Evolutionary conservation across 2,113 vertebrate genomes (phyloP).

Genomic region (Oryzias curvinotus): DNA sequence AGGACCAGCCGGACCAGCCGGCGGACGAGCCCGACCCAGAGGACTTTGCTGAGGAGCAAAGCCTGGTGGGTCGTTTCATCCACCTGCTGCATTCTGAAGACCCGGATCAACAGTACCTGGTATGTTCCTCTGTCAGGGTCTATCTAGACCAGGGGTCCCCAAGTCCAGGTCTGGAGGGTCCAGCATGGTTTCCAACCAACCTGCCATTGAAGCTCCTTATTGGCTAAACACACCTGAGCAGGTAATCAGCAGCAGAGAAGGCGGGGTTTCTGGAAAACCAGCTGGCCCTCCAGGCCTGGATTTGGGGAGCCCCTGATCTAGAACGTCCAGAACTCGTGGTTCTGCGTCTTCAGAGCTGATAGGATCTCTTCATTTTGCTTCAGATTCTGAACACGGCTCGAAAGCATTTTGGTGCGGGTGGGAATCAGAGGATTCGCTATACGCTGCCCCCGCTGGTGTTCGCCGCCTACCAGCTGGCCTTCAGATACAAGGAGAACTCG

Average conservation of each 20-base stretch:
- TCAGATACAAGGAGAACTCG: constrained; percentile 96
- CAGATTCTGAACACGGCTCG: constrained; percentile 96
- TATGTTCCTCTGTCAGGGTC: constrained; percentile 42
- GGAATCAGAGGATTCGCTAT: constrained; percentile 96
- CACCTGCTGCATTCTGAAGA: constrained; percentile 93
- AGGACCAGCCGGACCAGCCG: constrained; percentile 97
- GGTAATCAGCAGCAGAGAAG: no score
- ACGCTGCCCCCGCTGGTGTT: constrained; percentile 94
- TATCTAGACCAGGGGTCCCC: not conserved
- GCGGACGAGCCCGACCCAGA: constrained; percentile 95
- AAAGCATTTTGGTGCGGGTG: constrained; percentile 97
- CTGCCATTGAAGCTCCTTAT: no score
- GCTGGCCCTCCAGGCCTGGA: no score
- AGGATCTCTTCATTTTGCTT: not conserved
- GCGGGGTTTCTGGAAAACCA: no score
- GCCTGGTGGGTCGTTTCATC: constrained; percentile 96
- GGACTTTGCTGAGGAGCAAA: constrained; percentile 97
- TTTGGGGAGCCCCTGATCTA: no score
- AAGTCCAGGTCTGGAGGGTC: no score
- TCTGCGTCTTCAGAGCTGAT: not conserved
- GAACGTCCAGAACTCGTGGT: no score
- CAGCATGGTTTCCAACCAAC: no score
- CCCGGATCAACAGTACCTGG: constrained; percentile 96
- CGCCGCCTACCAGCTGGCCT: constrained; percentile 95
- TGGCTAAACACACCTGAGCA: no score